Conservation (phyloP, 2,888 invertebrate species). For the Drosophila hamatofila region DNA sequence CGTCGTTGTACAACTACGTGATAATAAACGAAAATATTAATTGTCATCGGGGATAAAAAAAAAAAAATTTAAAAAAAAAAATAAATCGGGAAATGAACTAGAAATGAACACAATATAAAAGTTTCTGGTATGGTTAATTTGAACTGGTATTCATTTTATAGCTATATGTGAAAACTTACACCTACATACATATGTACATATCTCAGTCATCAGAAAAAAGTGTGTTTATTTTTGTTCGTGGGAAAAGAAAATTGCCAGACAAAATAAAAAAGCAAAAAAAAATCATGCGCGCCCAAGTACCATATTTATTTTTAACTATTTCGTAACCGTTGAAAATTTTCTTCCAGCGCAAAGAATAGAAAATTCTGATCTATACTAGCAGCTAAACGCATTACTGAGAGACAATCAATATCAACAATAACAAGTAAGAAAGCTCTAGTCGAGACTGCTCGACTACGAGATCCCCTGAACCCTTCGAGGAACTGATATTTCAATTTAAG, state of each 20-base stretch:
- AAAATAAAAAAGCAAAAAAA: conserved; percentile 35
- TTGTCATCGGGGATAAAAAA: not conserved
- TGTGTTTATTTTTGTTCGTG: conserved; percentile 76
- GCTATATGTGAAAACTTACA: conserved; percentile 5
- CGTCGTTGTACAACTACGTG: too few species aligned
- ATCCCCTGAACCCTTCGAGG: too few species aligned
- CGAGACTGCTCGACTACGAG: too few species aligned
- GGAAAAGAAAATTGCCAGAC: conserved; percentile 34
- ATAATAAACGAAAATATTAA: not conserved
- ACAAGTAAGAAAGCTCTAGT: too few species aligned
- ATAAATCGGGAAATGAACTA: conserved; percentile 13
- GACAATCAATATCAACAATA: conserved; percentile 34
- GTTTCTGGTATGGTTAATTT: conserved; percentile 3
- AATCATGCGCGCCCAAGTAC: conserved; percentile 66
- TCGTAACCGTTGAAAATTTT: conserved; percentile 72
- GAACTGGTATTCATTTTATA: conserved; percentile 12
- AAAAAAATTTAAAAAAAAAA: not conserved
- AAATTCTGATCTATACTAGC: conserved; percentile 33
- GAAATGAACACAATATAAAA: not conserved
- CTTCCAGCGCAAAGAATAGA: conserved; percentile 60
- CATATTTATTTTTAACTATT: conserved; percentile 80
- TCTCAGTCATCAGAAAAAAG: conserved; percentile 42
- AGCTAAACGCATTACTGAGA: conserved; percentile 25
- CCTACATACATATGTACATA: not conserved
- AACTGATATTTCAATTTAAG: too few species aligned